phyloP scores from a whole-genome alignment of 2,888 invertebrate species.

The Scelioninae gen. 1 region DNA sequence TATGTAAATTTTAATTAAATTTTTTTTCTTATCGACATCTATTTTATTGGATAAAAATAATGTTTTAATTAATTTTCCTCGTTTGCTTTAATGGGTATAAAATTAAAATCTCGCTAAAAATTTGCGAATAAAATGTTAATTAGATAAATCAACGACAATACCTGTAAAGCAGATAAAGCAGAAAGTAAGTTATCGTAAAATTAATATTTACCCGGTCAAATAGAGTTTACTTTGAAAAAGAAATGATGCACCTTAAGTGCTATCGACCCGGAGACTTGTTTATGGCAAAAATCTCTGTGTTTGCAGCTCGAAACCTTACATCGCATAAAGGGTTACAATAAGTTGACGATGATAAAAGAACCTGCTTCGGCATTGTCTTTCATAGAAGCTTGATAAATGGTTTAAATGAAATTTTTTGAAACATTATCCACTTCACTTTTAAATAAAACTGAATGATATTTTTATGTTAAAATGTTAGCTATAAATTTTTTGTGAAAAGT shows the following conservation, averaged over 20 bases:
- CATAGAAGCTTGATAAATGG: not conserved
- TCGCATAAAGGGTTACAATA: slow-evolving; percentile 66
- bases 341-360: slow-evolving; percentile 54
- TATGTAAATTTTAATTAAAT: no score
- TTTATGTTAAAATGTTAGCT: no score
- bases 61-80: not conserved
- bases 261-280: slow-evolving; percentile 56
- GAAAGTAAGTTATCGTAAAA: slow-evolving; percentile 5
- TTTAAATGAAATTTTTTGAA: no score
- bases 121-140: slow-evolving; percentile 10
- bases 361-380: slow-evolving; percentile 47
- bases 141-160: slow-evolving; percentile 3
- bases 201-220: slow-evolving; percentile 50
- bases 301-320: slow-evolving; percentile 53
- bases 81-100: not conserved
- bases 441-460: no score
- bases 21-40: no score
- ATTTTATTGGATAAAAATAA: not conserved
- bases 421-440: no score
- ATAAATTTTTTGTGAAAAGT: no score
- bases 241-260: slow-evolving; percentile 53
- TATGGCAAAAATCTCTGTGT: slow-evolving; percentile 44
- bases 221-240: slow-evolving; percentile 19
- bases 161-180: not conserved
- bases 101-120: not conserved